Evolutionary conservation across 2,797 vertebrate genomes (phyloP).

Genomic region (Heterohyrax brucei): DNA sequence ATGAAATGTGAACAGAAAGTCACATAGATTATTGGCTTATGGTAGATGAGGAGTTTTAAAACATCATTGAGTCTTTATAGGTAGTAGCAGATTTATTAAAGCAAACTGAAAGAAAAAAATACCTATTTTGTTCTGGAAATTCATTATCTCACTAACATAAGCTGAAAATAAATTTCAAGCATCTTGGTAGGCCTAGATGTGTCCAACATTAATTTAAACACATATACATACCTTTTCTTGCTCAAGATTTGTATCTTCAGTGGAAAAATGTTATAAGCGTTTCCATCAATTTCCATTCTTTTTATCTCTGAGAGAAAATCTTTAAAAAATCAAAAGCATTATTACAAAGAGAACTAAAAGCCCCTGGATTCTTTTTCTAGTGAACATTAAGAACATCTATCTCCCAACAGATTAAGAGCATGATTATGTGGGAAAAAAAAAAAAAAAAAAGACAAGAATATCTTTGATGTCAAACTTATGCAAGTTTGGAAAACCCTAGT

Average conservation of each 20-base stretch:
- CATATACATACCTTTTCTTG: neutral
- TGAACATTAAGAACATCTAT: neutral
- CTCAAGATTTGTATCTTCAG: neutral
- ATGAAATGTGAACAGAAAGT: conserved; percentile 71
- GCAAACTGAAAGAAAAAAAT: neutral
- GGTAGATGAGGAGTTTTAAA: conserved; percentile 48
- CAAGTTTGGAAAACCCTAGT: conserved; percentile 30
- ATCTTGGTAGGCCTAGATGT: neutral
- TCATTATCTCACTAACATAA: neutral
- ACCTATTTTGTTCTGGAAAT: neutral
- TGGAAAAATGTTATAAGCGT: conserved; percentile 47
- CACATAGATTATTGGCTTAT: neutral
- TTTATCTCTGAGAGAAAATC: conserved; percentile 28
- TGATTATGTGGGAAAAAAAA: too few relatives aligned
- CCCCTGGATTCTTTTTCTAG: neutral
- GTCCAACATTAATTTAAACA: conserved; percentile 35
- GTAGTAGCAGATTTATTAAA: conserved; percentile 29
- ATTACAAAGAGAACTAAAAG: conserved; percentile 33
- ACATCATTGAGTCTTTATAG: conserved; percentile 39
- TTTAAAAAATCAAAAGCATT: conserved; percentile 27
- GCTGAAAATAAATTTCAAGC: conserved; percentile 13
- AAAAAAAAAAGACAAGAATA: neutral
- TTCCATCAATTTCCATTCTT: neutral
- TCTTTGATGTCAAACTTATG: conserved; percentile 52
- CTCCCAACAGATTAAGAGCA: neutral